Percentiles rank a stretch among this genome's conserved stretches.
phyloP scores from a whole-genome alignment of 2,797 vertebrate species.

The Sebastes oblongus region DNA sequence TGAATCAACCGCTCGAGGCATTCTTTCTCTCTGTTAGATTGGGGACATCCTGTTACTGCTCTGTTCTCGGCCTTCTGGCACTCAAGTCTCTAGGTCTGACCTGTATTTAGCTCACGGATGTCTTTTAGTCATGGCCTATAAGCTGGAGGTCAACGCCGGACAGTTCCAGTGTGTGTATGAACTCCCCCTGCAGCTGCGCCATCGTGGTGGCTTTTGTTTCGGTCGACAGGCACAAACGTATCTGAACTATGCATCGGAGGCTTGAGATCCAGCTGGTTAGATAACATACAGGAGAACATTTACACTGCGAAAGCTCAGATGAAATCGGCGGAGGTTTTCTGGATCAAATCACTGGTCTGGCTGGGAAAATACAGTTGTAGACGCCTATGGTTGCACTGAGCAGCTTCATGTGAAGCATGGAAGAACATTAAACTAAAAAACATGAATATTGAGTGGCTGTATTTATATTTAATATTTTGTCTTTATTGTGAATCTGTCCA shows the following conservation, averaged over 20 bases:
- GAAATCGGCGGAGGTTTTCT: conserved; percentile 14
- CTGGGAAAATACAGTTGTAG: not conserved
- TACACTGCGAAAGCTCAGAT: conserved; percentile 6
- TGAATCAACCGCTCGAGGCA: conserved; percentile 34
- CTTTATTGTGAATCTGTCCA: not conserved
- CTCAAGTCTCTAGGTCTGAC: conserved; percentile 20
- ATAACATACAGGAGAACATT: conserved; percentile 26
- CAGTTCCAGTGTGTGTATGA: not conserved
- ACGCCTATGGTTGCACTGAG: not conserved
- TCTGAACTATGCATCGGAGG: conserved; percentile 31
- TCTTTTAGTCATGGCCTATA: not conserved
- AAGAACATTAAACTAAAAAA: not conserved
- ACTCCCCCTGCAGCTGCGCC: conserved; percentile 44
- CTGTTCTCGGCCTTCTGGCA: conserved; percentile 13
- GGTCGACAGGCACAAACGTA: conserved; percentile 23
- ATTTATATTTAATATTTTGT: not conserved
- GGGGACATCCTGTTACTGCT: conserved; percentile 62
- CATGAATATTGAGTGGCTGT: not conserved
- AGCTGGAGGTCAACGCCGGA: conserved; percentile 29
- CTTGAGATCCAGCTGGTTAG: conserved; percentile 4
- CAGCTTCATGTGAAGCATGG: not conserved
- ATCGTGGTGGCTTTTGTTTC: conserved; percentile 8
- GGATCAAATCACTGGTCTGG: not conserved
- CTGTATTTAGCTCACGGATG: conserved; percentile 14
- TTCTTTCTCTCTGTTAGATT: conserved; percentile 44